Base-by-base conservation (phyloP, 2,797 vertebrate species). In the Uromys caudimaculatus region DNA sequence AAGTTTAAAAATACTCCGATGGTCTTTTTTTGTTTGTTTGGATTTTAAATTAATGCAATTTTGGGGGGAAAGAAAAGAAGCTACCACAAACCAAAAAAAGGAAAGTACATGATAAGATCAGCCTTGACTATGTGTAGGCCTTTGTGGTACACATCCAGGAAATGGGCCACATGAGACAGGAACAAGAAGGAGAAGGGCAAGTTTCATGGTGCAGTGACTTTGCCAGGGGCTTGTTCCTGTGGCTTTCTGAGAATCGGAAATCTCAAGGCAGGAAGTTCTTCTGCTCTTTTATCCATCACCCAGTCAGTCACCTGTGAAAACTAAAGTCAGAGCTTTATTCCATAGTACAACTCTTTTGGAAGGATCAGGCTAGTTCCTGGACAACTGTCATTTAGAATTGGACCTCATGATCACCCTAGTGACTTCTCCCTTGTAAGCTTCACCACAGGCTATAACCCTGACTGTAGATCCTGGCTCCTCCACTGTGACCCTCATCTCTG, bases 31-130 rank as follows among this genome's bases (percentile, higher is more conserved):
- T 23, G 21, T 24, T 56, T 23, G 5, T 23, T 81, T 56, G 2
- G 14, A 78, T 93, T 91, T 86, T 69, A n/a, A 81, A 97, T 90
- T 93, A 95, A 92, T 47, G 16, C 44, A 89, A 94, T 85, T 95
- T 69, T 6, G 50, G 50, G 50, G 6, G 50, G 50, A n/a, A n/a
- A n/a, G n/a, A n/a, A n/a, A n/a, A 78, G 94, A 89, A 84, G 75
- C 91, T 94, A 96, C 88, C 93, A 83, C 90, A 92, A 76, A 90
- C 32, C 88, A 95, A 95, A 56, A 64, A 93, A 75, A 76, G 52
- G 89, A 54, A 64, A 54, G 44, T 27, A 19, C 67, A 62, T 41
- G 91, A 85, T 90, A 87, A 86, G 77, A 90, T 92, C 77, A 69
- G 27, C 56, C 69, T 73, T 96, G 52, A 62, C 56, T 60, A 24